A percentile compares a stretch with the other conserved stretches of the same genome.
These are phyloP conservation scores for Botia kubotai DNA, from an alignment of 2,797 vertebrate species.

Conservation along the genomic window DNA sequence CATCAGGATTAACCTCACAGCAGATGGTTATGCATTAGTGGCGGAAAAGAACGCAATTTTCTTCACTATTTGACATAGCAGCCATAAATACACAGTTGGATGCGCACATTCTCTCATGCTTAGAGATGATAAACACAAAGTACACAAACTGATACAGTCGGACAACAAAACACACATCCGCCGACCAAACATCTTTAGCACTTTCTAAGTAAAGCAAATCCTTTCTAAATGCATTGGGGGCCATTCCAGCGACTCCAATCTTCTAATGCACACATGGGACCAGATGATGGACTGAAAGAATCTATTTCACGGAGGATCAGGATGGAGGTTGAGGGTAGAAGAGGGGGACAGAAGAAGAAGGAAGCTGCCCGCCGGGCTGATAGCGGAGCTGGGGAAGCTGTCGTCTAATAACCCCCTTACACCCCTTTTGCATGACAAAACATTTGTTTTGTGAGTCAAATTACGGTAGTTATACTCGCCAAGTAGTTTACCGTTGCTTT, in stretches of 20 bases:
- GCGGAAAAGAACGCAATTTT: slow-evolving; percentile 41
- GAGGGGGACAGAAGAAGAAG: background rate
- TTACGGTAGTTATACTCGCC: background rate
- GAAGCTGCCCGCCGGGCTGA: slow-evolving; percentile 8
- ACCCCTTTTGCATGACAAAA: slow-evolving; percentile 20
- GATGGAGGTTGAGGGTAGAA: slow-evolving; percentile 12
- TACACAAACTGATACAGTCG: slow-evolving; percentile 30
- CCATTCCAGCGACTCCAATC: slow-evolving; percentile 25
- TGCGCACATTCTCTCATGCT: slow-evolving; percentile 13
- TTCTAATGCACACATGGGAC: slow-evolving; percentile 50
- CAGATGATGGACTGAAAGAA: slow-evolving; percentile 50
- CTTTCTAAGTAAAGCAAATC: slow-evolving; percentile 52
- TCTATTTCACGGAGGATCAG: slow-evolving; percentile 48
- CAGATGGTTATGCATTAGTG: slow-evolving; percentile 27
- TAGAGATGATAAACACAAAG: slow-evolving; percentile 30
- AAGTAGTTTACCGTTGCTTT: background rate
- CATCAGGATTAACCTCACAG: slow-evolving; percentile 23
- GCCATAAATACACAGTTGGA: slow-evolving; percentile 11
- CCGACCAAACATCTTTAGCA: slow-evolving; percentile 40
- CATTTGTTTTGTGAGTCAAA: slow-evolving; percentile 26
- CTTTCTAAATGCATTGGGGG: slow-evolving; percentile 45
- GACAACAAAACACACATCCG: slow-evolving; percentile 30
- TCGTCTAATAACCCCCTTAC: background rate
- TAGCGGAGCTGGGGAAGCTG: slow-evolving; percentile 21
- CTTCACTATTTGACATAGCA: slow-evolving; percentile 35